Conservation (phyloP, 2,797 vertebrate genomes). For the Benthosema pterotum region DNA sequence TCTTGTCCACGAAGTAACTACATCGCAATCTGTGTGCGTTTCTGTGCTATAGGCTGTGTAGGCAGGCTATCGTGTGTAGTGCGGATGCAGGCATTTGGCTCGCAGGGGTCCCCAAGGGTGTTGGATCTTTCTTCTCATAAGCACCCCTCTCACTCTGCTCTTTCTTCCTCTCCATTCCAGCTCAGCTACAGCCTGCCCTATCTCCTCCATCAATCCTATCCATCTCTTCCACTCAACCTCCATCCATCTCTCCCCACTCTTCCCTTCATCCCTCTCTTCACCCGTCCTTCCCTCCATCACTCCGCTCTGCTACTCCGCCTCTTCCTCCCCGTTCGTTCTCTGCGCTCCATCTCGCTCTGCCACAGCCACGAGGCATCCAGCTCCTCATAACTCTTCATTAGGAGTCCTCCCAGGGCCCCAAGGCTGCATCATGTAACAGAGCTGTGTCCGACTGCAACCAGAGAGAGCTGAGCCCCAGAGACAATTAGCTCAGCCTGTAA, state of each 20-base stretch:
- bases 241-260: slow-evolving; percentile 16
- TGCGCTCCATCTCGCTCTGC: slow-evolving; percentile 45
- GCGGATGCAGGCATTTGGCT: slow-evolving; percentile 16
- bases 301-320: slow-evolving; percentile 37
- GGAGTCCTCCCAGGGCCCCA: slow-evolving; percentile 63
- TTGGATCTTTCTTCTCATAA: slow-evolving; percentile 11
- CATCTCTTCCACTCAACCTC: slow-evolving; percentile 32
- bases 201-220: slow-evolving; percentile 12
- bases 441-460: slow-evolving; percentile 63
- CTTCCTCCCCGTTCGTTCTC: slow-evolving; percentile 15
- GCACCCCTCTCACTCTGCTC: slow-evolving; percentile 16
- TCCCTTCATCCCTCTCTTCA: slow-evolving; percentile 21
- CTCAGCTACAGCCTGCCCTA: too few relatives aligned
- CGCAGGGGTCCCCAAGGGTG: slow-evolving; percentile 28
- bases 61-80: background rate
- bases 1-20: background rate
- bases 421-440: slow-evolving; percentile 64
- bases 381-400: slow-evolving; percentile 81
- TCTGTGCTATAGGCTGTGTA: background rate
- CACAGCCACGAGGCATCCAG: slow-evolving; percentile 68
- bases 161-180: background rate
- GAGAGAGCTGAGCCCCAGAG: slow-evolving; percentile 63
- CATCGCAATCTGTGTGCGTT: background rate
- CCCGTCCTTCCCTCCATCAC: slow-evolving; percentile 23
- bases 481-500: slow-evolving; percentile 79